These are phyloP conservation scores for Pemphigus obesinymphae DNA, from an alignment of 1,140 invertebrate species.

Conservation along the genomic window DNA sequence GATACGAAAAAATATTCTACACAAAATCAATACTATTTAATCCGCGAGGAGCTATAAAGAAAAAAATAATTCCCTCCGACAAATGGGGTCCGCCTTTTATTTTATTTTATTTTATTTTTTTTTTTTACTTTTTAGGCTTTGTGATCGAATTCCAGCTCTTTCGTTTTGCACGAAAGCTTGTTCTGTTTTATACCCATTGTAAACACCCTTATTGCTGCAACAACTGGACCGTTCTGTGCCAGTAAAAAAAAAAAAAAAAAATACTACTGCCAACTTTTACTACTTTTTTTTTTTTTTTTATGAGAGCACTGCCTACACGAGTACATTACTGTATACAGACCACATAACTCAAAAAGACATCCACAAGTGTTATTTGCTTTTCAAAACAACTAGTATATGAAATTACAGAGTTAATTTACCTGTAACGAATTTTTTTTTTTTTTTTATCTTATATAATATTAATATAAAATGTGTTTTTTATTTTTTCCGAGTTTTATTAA, in stretches of 20 bases:
- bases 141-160: background rate
- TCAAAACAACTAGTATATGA: background rate
- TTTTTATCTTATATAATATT: no score
- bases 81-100: background rate
- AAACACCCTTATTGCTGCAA: background rate
- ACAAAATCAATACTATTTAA: background rate
- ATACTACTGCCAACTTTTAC: conserved; percentile 2
- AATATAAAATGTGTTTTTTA: no score
- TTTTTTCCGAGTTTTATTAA: no score
- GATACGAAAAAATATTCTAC: background rate
- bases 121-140: background rate
- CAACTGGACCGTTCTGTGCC: conserved; percentile 1
- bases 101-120: no score
- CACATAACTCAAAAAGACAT: background rate
- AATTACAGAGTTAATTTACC: conserved; percentile 7
- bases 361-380: conserved; percentile 10
- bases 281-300: background rate
- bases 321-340: background rate
- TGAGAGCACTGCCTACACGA: background rate
- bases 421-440: background rate
- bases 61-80: background rate
- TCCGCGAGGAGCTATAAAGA: background rate
- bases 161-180: background rate
- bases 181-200: conserved; percentile 1
- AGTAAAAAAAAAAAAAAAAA: background rate